Percentiles rank a stretch among this genome's conserved stretches.
Evolutionary conservation across 1,140 invertebrate genomes (phyloP).

Genomic region (Mesaphorura yosii): DNA sequence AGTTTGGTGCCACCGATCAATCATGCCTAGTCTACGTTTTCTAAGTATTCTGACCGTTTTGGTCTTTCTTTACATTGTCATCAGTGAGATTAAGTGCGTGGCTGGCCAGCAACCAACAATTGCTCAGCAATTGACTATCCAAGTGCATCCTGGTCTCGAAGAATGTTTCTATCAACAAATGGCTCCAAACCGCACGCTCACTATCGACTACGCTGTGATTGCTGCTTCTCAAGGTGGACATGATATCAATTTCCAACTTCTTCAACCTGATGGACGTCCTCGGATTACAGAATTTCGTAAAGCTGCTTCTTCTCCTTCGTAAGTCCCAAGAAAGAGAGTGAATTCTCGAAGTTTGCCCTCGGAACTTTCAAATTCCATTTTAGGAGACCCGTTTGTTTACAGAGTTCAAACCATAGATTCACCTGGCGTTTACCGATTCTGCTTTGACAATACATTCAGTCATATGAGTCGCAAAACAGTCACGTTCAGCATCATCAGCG

Average conservation of each 20-base stretch:
- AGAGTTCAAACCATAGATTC: slow-evolving; percentile 31
- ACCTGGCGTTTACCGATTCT: slow-evolving; percentile 62
- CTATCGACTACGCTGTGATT: slow-evolving; percentile 11
- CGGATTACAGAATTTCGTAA: slow-evolving; percentile 18
- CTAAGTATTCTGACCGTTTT: not conserved
- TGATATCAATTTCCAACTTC: slow-evolving; percentile 17
- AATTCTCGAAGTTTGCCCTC: not conserved
- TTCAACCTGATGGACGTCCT: slow-evolving; percentile 3
- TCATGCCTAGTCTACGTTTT: not conserved
- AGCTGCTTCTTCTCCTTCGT: not conserved
- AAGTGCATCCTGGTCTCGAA: slow-evolving; percentile 2
- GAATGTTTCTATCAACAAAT: slow-evolving; percentile 14
- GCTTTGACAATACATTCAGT: slow-evolving; percentile 71
- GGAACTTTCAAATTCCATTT: too few relatives aligned
- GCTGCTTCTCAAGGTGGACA: not conserved
- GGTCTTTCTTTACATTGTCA: not conserved
- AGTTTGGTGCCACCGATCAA: not conserved
- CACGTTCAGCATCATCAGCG: slow-evolving; percentile 61
- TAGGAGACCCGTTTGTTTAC: slow-evolving; percentile 5
- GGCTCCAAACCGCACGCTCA: not conserved
- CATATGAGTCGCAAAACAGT: slow-evolving; percentile 64
- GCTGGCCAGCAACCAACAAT: not conserved
- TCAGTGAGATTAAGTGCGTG: not conserved
- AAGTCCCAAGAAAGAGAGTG: slow-evolving; percentile 1
- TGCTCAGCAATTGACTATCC: not conserved